A percentile compares a stretch with the other conserved stretches of the same genome.
Conservation (phyloP, 1,140 invertebrate genomes). For the Panagrolaimus sp. region DNA sequence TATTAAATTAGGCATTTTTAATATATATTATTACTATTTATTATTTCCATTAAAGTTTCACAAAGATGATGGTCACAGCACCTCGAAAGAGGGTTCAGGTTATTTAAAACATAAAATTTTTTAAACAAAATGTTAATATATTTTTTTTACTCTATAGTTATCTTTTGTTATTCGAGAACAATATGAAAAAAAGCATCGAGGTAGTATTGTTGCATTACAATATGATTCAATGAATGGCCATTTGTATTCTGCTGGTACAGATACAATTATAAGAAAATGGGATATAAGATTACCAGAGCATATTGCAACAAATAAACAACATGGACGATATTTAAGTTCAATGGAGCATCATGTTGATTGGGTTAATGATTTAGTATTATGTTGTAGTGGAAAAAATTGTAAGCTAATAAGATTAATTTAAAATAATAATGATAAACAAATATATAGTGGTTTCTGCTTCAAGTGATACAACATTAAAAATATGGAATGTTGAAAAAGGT, state of each 20-base stretch:
- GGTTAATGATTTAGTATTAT: slow-evolving; percentile 98
- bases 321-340: slow-evolving; percentile 66
- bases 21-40: too few relatives aligned
- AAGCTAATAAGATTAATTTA: slow-evolving; percentile 41
- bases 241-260: slow-evolving; percentile 92
- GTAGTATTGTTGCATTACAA: slow-evolving; percentile 90
- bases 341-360: slow-evolving; percentile 92
- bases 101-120: background rate
- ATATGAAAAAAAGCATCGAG: slow-evolving; percentile 82
- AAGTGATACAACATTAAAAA: slow-evolving; percentile 97
- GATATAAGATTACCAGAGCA: slow-evolving; percentile 61
- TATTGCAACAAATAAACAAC: background rate
- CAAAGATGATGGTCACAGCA: slow-evolving; percentile 12
- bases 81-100: slow-evolving; percentile 11
- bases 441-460: slow-evolving; percentile 92
- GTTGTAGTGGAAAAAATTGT: slow-evolving; percentile 90
- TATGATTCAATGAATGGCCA: slow-evolving; percentile 78
- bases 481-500: slow-evolving; percentile 98
- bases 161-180: slow-evolving; percentile 97
- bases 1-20: too few relatives aligned
- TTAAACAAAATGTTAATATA: background rate
- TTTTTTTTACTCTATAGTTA: slow-evolving; percentile 70
- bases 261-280: slow-evolving; percentile 96
- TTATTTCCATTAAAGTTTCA: background rate
- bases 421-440: slow-evolving; percentile 11